Evolutionary conservation across 92 coral and sea anemone species (phyloP).

Genomic region (Actinostola sp.): DNA sequence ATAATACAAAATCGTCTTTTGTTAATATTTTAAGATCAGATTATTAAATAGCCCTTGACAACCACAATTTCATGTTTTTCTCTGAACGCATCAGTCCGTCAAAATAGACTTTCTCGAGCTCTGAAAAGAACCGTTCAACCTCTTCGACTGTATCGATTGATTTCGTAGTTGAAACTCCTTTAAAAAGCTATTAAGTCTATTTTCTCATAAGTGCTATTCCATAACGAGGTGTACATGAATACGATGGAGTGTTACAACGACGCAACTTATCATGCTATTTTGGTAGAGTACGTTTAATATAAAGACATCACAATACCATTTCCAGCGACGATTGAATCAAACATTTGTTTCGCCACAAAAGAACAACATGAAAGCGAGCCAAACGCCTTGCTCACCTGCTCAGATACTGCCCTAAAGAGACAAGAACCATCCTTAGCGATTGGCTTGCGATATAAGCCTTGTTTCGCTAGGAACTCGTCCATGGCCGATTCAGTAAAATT

Average conservation of each 20-base stretch:
- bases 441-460: conserved; percentile 86
- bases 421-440: conserved; percentile 99
- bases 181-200: not conserved
- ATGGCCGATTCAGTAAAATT: conserved; percentile 88
- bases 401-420: conserved; percentile 98
- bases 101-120: not conserved
- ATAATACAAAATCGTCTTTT: not conserved
- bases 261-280: conserved; percentile 7
- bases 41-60: not conserved
- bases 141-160: not conserved
- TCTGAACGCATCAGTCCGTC: not conserved
- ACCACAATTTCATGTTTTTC: conserved; percentile 11
- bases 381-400: conserved; percentile 73
- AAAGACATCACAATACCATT: conserved; percentile 15
- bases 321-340: conserved; percentile 11
- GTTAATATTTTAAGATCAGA: not conserved
- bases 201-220: not conserved
- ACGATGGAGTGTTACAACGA: not conserved
- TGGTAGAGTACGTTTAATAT: too few relatives aligned
- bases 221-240: not conserved
- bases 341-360: conserved; percentile 18
- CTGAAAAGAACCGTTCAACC: not conserved
- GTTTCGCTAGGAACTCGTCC: conserved; percentile 80
- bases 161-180: not conserved
- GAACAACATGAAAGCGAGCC: conserved; percentile 16